These are phyloP conservation scores for Boulengeromyrus knoepffleri DNA, from an alignment of 2,113 vertebrate genomes.

Conservation along the genomic window DNA sequence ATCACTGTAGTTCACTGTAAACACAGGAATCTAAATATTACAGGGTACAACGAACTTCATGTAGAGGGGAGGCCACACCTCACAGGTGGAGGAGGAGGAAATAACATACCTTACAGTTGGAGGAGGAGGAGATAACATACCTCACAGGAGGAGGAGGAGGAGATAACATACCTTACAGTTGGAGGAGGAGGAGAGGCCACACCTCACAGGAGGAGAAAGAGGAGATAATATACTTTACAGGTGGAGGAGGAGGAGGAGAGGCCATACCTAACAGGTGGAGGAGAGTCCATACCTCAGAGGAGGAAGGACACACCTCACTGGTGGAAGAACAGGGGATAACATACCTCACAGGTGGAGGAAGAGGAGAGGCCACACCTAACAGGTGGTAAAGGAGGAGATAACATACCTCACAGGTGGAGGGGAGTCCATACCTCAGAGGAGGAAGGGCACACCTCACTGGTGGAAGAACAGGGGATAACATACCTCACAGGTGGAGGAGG, in stretches of 20 bases:
- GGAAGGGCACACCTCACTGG: too few relatives aligned
- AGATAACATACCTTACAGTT: background rate
- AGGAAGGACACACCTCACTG: too few relatives aligned
- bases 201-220: background rate
- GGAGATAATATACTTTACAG: background rate
- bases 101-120: background rate
- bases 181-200: background rate
- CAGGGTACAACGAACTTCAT: background rate
- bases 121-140: background rate
- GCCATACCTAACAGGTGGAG: background rate
- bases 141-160: background rate
- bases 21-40: background rate
- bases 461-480: too few relatives aligned
- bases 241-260: background rate
- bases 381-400: too few relatives aligned
- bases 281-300: background rate
- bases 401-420: background rate
- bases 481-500: too few relatives aligned
- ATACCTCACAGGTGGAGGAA: background rate
- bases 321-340: too few relatives aligned
- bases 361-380: too few relatives aligned
- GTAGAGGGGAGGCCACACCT: background rate
- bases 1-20: background rate
- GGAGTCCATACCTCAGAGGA: background rate
- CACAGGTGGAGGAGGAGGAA: background rate